These are phyloP conservation scores for Agapostemon virescens DNA, from an alignment of 2,888 invertebrate genomes.

Conservation along the genomic window DNA sequence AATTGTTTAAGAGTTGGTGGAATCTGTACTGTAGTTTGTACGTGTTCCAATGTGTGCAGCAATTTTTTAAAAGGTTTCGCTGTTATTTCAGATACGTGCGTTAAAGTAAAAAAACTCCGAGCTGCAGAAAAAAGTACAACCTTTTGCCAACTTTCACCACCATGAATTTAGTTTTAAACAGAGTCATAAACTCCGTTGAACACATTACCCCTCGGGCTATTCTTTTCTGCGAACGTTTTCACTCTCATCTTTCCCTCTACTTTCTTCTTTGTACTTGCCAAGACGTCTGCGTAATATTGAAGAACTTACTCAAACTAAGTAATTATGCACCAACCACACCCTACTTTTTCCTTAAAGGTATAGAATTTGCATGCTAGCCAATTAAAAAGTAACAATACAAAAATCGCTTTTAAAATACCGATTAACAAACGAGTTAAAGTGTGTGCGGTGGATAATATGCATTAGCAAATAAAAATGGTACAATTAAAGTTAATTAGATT, in stretches of 20 bases:
- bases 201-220: neutral
- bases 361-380: neutral
- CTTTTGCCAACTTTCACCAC: neutral
- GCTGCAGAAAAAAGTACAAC: neutral
- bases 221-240: neutral
- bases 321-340: neutral
- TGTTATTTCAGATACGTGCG: neutral
- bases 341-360: neutral
- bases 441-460: too few relatives aligned
- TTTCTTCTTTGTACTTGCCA: neutral
- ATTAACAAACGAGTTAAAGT: too few relatives aligned
- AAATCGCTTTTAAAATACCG: too few relatives aligned
- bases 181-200: neutral
- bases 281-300: neutral
- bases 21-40: neutral
- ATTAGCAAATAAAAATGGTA: too few relatives aligned
- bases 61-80: neutral
- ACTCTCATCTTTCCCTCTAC: neutral
- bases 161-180: slow-evolving; percentile 1
- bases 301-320: neutral
- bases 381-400: too few relatives aligned
- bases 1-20: neutral
- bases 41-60: neutral
- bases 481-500: too few relatives aligned
- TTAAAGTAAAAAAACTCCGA: neutral